phyloP scores from a whole-genome alignment of 2,113 vertebrate genomes.

The Ophiodon elongatus region DNA sequence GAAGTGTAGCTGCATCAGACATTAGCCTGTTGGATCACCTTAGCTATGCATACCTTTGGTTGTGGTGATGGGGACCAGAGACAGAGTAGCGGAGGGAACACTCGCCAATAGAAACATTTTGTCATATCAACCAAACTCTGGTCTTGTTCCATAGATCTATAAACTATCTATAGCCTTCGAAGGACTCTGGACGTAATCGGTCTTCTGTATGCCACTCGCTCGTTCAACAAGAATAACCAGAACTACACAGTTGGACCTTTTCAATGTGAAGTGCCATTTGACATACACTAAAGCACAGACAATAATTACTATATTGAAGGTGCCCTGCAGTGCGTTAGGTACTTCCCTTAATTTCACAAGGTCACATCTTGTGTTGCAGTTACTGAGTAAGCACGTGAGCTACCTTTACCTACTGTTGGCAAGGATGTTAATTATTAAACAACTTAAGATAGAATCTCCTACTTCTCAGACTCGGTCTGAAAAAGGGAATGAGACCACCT shows the following conservation, averaged over 20 bases:
- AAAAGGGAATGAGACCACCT: neutral
- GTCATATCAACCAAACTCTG: neutral
- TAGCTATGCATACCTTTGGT: neutral
- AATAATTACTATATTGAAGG: neutral
- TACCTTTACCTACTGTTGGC: neutral
- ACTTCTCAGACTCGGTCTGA: slow-evolving; percentile 1
- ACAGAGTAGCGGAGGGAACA: neutral
- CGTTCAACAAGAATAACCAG: neutral
- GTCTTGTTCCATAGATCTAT: neutral
- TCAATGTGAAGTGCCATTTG: neutral
- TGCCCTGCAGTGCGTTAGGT: neutral
- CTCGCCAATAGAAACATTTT: neutral
- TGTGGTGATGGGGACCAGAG: neutral
- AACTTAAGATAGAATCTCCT: neutral
- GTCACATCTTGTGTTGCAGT: slow-evolving; percentile 8
- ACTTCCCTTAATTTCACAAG: neutral
- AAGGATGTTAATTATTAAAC: slow-evolving; percentile 21
- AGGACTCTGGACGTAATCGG: neutral
- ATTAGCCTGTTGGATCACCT: neutral
- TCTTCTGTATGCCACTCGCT: neutral
- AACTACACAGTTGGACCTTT: neutral
- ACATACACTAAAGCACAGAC: neutral
- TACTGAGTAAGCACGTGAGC: neutral
- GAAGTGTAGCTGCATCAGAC: neutral
- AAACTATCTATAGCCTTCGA: neutral